Percentiles rank a stretch among this genome's conserved stretches.
These are phyloP conservation scores for Zygogramma bicolorata DNA, from an alignment of 2,888 invertebrate genomes.

Conservation along the genomic window DNA sequence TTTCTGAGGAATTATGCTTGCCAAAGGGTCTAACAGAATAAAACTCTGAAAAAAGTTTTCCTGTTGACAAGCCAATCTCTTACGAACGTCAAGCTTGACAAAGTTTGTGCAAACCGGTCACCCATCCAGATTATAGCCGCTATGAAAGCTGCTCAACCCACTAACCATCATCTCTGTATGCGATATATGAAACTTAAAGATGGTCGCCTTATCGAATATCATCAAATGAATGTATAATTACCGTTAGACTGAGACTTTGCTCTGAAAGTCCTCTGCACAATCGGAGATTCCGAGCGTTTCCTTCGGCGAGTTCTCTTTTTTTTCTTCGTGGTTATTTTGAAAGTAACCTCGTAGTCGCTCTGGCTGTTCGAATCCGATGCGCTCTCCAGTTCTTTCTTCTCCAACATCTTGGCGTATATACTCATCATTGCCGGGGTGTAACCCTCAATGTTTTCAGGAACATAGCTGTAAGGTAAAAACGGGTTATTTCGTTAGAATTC, in stretches of 20 bases:
- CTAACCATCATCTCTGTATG: too few species aligned
- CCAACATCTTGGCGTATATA: conserved; percentile 68
- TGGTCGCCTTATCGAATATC: too few species aligned
- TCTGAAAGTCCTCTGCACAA: conserved; percentile 11
- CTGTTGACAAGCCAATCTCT: too few species aligned
- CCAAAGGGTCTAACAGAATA: too few species aligned
- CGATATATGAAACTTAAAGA: too few species aligned
- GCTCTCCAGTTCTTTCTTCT: conserved; percentile 66
- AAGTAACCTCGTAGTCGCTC: not conserved
- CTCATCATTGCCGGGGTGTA: conserved; percentile 73
- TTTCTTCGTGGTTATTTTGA: conserved; percentile 14
- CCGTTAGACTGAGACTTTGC: conserved; percentile 27
- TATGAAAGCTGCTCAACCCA: too few species aligned
- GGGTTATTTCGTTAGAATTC: too few species aligned
- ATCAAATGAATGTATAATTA: conserved; percentile 12
- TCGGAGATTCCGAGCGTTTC: conserved; percentile 35
- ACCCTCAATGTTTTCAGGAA: conserved; percentile 58
- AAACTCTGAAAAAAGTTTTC: too few species aligned
- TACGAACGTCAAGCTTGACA: too few species aligned
- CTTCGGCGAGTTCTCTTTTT: conserved; percentile 13
- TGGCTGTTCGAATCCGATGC: conserved; percentile 22
- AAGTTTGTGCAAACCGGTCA: too few species aligned
- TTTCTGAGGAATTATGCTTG: too few species aligned
- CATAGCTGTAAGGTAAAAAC: conserved; percentile 43
- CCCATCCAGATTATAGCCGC: too few species aligned